Percentiles rank a stretch among this genome's conserved stretches.
Evolutionary conservation across 2,113 vertebrate genomes (phyloP).

Genomic region (Ictalurus punctatus): DNA sequence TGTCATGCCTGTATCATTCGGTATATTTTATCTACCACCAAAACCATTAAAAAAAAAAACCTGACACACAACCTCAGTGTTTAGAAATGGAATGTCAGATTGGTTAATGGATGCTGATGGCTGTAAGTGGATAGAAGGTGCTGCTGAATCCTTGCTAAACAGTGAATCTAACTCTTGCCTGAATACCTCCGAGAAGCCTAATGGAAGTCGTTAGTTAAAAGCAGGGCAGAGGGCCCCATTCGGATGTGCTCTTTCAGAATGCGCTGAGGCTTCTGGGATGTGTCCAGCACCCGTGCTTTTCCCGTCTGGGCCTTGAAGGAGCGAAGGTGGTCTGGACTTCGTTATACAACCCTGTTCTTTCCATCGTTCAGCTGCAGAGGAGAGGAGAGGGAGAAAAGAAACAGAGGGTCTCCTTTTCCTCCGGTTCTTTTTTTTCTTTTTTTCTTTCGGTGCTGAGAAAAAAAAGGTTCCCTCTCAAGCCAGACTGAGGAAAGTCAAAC

Average conservation of each 20-base stretch:
- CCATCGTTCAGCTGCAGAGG: conserved; percentile 38
- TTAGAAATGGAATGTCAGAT: conserved; percentile 17
- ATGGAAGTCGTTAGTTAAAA: conserved; percentile 45
- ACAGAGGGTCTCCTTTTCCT: conserved; percentile 61
- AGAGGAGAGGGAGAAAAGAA: conserved; percentile 18
- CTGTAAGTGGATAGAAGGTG: conserved; percentile 15
- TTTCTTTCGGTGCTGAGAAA: conserved; percentile 57
- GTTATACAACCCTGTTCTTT: conserved; percentile 55
- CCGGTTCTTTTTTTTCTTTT: conserved; percentile 43
- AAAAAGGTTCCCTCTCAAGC: conserved; percentile 60
- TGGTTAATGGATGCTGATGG: conserved; percentile 1
- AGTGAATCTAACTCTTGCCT: conserved; percentile 10
- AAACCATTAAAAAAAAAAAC: neutral
- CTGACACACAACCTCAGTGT: neutral
- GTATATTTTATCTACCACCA: conserved; percentile 16
- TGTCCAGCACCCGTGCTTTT: conserved; percentile 30
- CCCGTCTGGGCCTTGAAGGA: conserved; percentile 41
- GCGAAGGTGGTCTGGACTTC: conserved; percentile 60
- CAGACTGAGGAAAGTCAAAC: conserved; percentile 70
- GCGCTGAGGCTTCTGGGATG: conserved; percentile 33
- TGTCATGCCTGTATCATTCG: conserved; percentile 9
- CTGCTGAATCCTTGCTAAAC: conserved; percentile 34
- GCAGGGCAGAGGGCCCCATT: conserved; percentile 38
- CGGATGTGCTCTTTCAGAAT: conserved; percentile 42
- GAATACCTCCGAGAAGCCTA: conserved; percentile 36